A percentile compares a stretch with the other conserved stretches of the same genome.
Evolutionary conservation across 2,888 invertebrate genomes (phyloP).

Genomic region (Papilio gigon): DNA sequence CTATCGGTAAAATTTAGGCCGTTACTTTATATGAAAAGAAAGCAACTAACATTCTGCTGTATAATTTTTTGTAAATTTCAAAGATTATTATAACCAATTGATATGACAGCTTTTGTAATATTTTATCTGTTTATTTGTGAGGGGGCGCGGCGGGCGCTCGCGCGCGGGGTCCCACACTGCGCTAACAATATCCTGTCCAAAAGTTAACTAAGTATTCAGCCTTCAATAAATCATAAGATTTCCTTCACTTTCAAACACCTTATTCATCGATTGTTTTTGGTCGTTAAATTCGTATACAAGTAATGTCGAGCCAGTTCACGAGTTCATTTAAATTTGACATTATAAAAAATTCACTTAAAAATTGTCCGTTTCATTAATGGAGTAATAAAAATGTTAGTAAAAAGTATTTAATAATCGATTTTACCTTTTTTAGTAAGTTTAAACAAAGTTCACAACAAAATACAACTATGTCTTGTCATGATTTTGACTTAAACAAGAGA

Average conservation of each 20-base stretch:
- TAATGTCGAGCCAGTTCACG: background rate
- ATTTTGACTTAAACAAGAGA: no score
- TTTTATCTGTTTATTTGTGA: no score
- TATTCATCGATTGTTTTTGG: background rate
- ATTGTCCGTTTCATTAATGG: background rate
- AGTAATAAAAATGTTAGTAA: no score
- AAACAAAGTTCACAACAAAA: background rate
- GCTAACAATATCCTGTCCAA: background rate
- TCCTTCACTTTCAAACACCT: background rate
- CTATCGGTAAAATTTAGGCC: no score
- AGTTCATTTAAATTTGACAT: background rate
- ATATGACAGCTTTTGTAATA: no score
- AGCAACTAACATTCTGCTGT: no score
- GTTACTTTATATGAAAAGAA: background rate
- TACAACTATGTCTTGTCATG: background rate
- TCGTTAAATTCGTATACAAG: conserved; percentile 5
- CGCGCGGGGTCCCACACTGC: no score
- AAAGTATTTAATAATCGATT: no score
- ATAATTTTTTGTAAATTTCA: no score
- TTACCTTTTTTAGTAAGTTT: background rate
- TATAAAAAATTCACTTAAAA: background rate
- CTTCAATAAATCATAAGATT: conserved; percentile 13
- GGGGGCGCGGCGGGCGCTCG: no score
- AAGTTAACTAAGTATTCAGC: conserved; percentile 14
- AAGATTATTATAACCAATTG: no score